Base-by-base conservation (phyloP, 2,797 vertebrate species). In the Takifugu rubripes region DNA sequence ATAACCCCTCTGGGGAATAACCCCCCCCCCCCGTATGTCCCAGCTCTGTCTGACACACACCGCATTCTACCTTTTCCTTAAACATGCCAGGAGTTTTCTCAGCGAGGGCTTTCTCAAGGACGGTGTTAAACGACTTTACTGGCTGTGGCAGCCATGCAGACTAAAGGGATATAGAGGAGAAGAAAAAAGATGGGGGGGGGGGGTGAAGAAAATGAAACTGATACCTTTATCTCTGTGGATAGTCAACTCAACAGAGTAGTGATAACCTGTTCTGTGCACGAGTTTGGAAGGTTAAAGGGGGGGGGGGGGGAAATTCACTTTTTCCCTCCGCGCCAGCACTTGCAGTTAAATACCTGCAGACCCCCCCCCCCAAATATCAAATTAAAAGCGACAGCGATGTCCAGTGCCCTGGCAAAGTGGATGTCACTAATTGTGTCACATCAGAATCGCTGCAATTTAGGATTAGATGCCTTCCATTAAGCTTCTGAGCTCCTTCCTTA, bases 61-160 rank as follows among this genome's bases (percentile, higher is more conserved):
- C 78, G 89, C 92, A 92, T 94, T 94, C 94, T 94, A 94, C 94
- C 93, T 95, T 94, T 94, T 94, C 93, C 94, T 97, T 94, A 94
- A 95, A 95, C 94, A 96, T 95, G 94, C 93, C 93, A 94, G 92
- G 94, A 95, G 95, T 94, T 95, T 94, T 94, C 93, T 93, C 94
- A 94, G 94, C 91, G 91, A 94, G 94, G 94, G 92, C 92, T 92
- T 94, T 96, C 93, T 97, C 96, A 96, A 97, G 96, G 96, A 97
- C 95, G 91, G 92, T 92, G 92, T 94, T 94, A 95, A 96, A 95
- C 92, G 94, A 94, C 94, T 94, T 96, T 92, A 92, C 93, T 91
- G 92, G 92, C 92, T 91, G 85, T 92, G 91, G 85, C 84, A 89
- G 91, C 93, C 86, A 85, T 85, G 86, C 85, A 85, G 86, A 86